Percentiles rank a stretch among this genome's conserved stretches.
These are phyloP conservation scores for Penaeus japonicus DNA, from an alignment of 1,140 invertebrate genomes.

Conservation along the genomic window DNA sequence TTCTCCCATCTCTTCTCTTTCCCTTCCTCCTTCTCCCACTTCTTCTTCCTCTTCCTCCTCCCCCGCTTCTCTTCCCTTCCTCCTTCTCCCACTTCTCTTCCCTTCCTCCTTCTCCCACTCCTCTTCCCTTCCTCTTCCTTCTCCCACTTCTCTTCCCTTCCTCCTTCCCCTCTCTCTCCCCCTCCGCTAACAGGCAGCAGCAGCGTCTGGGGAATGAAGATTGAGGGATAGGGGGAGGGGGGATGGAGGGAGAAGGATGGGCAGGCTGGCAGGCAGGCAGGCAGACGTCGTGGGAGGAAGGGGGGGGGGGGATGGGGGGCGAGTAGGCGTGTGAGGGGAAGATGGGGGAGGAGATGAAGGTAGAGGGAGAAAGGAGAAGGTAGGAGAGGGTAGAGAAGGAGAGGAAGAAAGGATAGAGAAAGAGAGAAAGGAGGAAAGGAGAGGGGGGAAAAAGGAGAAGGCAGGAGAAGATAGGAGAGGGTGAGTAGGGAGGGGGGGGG, in stretches of 20 bases:
- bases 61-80: too few relatives aligned
- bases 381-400: neutral
- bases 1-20: too few relatives aligned
- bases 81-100: neutral
- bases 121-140: too few relatives aligned
- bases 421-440: neutral
- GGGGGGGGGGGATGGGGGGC: too few relatives aligned
- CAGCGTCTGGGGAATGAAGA: conserved; percentile 34
- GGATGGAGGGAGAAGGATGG: neutral
- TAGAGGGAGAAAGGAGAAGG: neutral
- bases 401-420: too few relatives aligned
- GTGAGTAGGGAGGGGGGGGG: neutral
- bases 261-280: neutral
- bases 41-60: too few relatives aligned
- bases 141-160: too few relatives aligned
- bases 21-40: too few relatives aligned
- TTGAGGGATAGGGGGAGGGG: neutral
- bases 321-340: neutral
- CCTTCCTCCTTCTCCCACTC: neutral
- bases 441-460: neutral
- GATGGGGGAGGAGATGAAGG: neutral
- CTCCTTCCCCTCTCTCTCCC: too few relatives aligned
- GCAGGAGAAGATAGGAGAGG: neutral
- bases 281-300: too few relatives aligned
- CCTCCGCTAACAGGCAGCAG: neutral